Percentiles rank a stretch among this genome's conserved stretches.
These are phyloP conservation scores for Onychomys torridus DNA, from an alignment of 2,797 vertebrate species.

Conservation along the genomic window DNA sequence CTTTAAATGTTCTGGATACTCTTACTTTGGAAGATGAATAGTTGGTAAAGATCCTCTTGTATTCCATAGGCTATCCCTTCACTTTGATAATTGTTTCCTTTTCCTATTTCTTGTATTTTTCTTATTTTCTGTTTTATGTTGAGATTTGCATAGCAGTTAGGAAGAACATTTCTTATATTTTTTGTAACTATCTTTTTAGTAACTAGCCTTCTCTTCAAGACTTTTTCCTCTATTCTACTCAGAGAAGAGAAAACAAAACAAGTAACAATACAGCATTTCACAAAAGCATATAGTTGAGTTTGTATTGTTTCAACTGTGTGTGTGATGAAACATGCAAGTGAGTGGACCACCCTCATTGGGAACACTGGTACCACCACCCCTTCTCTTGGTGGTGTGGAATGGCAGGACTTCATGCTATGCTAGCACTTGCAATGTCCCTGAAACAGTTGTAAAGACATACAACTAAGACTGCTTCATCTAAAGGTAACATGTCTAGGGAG, in stretches of 20 bases:
- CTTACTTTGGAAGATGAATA: background rate
- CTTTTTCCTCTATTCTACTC: background rate
- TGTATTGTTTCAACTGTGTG: background rate
- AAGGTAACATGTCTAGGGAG: too few species aligned
- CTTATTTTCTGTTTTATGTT: too few species aligned
- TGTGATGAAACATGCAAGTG: background rate
- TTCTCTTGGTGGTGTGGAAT: background rate
- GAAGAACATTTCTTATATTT: background rate
- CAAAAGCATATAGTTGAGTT: background rate
- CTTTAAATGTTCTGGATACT: background rate
- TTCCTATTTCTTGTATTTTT: background rate
- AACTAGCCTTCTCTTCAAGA: background rate
- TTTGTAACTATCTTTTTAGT: background rate
- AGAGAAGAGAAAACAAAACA: background rate
- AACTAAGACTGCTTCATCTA: background rate
- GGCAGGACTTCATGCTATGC: background rate
- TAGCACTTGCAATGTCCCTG: background rate
- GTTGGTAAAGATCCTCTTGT: background rate
- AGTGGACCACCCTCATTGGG: background rate
- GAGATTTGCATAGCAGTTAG: background rate
- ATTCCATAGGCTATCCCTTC: background rate
- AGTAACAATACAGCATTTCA: background rate
- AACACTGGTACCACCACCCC: too few species aligned
- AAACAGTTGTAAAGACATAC: background rate
- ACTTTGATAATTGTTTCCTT: background rate